Conservation (phyloP, 2,797 vertebrate species). For the Morus bassanus region DNA sequence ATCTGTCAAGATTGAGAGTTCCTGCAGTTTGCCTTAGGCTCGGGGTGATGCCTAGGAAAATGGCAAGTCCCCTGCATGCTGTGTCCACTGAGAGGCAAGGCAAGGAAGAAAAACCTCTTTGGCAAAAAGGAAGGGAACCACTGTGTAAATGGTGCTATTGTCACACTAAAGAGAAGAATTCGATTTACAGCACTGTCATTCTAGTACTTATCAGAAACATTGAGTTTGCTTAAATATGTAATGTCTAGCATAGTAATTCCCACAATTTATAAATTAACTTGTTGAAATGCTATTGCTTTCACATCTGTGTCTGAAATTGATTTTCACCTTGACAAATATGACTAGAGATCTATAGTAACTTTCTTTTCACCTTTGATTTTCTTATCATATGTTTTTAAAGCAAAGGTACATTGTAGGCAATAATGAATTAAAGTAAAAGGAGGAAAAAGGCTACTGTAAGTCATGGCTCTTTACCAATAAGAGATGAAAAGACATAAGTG, state of each 20-base stretch:
- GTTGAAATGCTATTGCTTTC: conserved; percentile 26
- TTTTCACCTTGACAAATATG: conserved; percentile 21
- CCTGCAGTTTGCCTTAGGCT: not conserved
- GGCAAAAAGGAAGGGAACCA: not conserved
- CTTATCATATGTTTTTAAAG: not conserved
- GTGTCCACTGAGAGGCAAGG: not conserved
- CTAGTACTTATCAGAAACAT: not conserved
- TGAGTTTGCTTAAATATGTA: not conserved
- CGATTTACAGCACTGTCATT: not conserved
- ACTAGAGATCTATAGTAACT: not conserved
- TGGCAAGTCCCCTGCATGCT: not conserved
- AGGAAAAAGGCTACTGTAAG: not conserved
- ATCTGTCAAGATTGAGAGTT: not conserved
- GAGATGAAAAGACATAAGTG: not conserved
- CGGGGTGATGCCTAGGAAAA: not conserved
- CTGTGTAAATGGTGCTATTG: not conserved
- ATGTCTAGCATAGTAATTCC: not conserved
- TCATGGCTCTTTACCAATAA: not conserved
- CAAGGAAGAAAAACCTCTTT: not conserved
- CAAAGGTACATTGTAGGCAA: not conserved
- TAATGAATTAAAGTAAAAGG: not conserved
- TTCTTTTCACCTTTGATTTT: conserved; percentile 16
- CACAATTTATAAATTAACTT: conserved; percentile 29
- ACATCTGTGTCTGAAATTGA: conserved; percentile 10
- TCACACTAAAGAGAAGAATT: not conserved